A percentile compares a stretch with the other conserved stretches of the same genome.
These are phyloP conservation scores for Lasiommata megera DNA, from an alignment of 2,888 invertebrate species.

Conservation along the genomic window DNA sequence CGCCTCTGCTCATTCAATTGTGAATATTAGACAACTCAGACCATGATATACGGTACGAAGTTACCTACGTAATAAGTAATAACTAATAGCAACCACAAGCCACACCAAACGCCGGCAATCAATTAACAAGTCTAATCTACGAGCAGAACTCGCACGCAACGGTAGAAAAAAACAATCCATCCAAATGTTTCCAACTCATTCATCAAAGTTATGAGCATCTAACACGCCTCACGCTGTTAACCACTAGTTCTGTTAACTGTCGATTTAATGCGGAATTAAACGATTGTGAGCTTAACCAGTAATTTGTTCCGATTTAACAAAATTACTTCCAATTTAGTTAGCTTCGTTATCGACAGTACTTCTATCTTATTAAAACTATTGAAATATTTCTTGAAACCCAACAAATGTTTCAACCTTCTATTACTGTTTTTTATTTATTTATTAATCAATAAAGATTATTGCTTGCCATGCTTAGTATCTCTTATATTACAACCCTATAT, in stretches of 20 bases:
- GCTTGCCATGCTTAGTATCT: too few species aligned
- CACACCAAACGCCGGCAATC: constrained; percentile 16
- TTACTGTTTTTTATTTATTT: too few species aligned
- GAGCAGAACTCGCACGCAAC: constrained; percentile 10
- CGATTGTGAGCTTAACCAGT: background rate
- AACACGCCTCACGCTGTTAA: constrained; percentile 14
- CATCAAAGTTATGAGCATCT: constrained; percentile 15
- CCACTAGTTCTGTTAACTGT: constrained; percentile 11
- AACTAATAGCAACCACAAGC: too few species aligned
- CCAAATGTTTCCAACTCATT: constrained; percentile 16
- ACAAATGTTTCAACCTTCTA: too few species aligned
- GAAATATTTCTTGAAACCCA: too few species aligned
- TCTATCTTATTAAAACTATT: too few species aligned
- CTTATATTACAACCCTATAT: too few species aligned
- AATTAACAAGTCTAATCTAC: constrained; percentile 15
- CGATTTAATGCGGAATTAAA: constrained; percentile 13
- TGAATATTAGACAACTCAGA: background rate
- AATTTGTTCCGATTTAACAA: constrained; percentile 1
- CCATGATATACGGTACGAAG: background rate
- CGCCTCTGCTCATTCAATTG: background rate
- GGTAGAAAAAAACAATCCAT: constrained; percentile 4
- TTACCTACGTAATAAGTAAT: background rate
- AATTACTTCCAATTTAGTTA: background rate
- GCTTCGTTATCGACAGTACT: background rate
- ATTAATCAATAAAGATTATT: too few species aligned